Evolutionary conservation across 2,113 vertebrate species (phyloP).

Genomic region (Podocnemis expansa): DNA sequence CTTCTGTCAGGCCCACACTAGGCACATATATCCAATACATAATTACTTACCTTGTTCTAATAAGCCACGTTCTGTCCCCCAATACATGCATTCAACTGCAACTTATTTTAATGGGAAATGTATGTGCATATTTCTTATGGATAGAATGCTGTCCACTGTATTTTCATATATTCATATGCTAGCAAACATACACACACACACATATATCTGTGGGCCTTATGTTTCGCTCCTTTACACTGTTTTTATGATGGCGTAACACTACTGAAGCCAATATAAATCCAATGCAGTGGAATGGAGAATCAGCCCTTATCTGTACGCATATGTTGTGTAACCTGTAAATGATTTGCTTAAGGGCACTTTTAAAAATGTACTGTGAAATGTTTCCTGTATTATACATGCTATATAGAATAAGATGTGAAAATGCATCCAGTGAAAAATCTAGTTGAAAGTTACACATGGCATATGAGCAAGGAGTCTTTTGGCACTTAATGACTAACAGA

Average conservation of each 20-base stretch:
- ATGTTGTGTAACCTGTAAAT: background rate
- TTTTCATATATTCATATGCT: background rate
- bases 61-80: background rate
- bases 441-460: background rate
- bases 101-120: background rate
- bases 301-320: rapidly evolving
- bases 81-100: background rate
- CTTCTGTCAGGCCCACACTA: background rate
- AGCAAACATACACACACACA: rapidly evolving
- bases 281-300: background rate
- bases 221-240: background rate
- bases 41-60: background rate
- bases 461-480: too few relatives aligned
- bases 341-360: background rate
- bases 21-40: background rate
- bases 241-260: background rate
- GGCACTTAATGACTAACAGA: too few relatives aligned
- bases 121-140: rapidly evolving
- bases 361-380: background rate
- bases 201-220: background rate
- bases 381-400: background rate
- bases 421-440: background rate
- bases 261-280: background rate
- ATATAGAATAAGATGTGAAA: background rate
- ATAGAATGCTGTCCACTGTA: background rate